These are phyloP conservation scores for Ambastaia sidthimunki DNA, from an alignment of 2,797 vertebrate species.

Conservation along the genomic window DNA sequence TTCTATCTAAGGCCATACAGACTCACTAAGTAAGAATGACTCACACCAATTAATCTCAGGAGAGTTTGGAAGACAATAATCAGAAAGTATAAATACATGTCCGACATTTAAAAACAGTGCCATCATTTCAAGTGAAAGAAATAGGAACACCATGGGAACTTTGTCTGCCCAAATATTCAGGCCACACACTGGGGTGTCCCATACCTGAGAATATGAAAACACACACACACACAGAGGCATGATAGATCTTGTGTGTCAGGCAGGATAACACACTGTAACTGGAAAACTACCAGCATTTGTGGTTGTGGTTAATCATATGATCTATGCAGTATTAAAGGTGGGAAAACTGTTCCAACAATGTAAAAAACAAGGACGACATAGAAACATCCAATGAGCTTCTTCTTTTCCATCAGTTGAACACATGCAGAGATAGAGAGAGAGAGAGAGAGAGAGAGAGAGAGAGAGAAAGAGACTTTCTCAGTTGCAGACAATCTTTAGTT, in stretches of 20 bases:
- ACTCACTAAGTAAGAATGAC: not conserved
- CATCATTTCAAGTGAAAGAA: conserved; percentile 11
- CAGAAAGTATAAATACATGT: not conserved
- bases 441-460: too few relatives aligned
- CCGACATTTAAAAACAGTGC: not conserved
- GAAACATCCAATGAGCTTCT: conserved; percentile 18
- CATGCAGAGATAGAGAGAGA: not conserved
- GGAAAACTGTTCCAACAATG: conserved; percentile 3
- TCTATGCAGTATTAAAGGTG: not conserved
- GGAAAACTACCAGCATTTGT: not conserved
- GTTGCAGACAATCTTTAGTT: conserved; percentile 53
- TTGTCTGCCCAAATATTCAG: not conserved
- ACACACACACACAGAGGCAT: too few relatives aligned
- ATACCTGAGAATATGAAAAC: not conserved
- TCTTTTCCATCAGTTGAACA: conserved; percentile 18
- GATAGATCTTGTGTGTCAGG: conserved; percentile 19
- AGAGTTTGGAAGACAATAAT: not conserved
- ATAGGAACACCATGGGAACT: not conserved
- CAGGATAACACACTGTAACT: not conserved
- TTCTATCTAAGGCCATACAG: not conserved
- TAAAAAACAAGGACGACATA: not conserved
- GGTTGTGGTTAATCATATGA: not conserved
- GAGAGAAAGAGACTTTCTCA: too few relatives aligned
- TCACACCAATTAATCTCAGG: not conserved
- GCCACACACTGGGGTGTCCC: not conserved